Percentiles rank a stretch among this genome's conserved stretches.
These are phyloP conservation scores for Gymnosoma rotundatum DNA, from an alignment of 2,888 invertebrate species.

Conservation along the genomic window DNA sequence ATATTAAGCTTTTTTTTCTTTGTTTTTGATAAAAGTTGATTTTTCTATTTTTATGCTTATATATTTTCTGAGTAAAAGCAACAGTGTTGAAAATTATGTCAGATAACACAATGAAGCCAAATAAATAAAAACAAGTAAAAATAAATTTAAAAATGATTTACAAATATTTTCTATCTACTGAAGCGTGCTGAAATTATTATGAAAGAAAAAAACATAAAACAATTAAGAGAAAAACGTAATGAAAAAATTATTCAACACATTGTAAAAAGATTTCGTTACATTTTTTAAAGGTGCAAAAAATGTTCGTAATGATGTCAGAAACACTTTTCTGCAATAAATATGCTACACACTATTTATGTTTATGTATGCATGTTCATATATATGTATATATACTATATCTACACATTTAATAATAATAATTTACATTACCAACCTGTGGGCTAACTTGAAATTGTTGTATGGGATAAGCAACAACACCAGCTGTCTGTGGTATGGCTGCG, in stretches of 20 bases:
- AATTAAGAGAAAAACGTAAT: too few relatives aligned
- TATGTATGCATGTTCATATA: not conserved
- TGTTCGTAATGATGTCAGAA: constrained; percentile 51
- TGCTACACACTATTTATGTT: constrained; percentile 4
- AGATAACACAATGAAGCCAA: too few relatives aligned
- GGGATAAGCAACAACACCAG: constrained; percentile 93
- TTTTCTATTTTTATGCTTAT: too few relatives aligned
- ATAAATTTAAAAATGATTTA: too few relatives aligned
- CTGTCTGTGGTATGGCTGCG: constrained; percentile 88
- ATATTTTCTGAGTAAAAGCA: too few relatives aligned
- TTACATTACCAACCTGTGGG: constrained; percentile 81
- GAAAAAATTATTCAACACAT: constrained; percentile 30
- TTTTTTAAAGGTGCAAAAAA: constrained; percentile 67
- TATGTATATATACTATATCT: constrained; percentile 7
- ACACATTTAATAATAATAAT: constrained; percentile 44
- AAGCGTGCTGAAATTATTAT: not conserved
- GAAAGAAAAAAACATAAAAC: not conserved
- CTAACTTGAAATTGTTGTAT: constrained; percentile 96
- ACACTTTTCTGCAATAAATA: constrained; percentile 12
- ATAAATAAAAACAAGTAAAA: too few relatives aligned
- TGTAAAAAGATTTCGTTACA: constrained; percentile 23
- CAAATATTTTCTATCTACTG: not conserved
- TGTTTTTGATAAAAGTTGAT: too few relatives aligned
- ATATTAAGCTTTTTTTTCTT: too few relatives aligned
- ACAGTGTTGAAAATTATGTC: too few relatives aligned